Percentiles rank a stretch among this genome's conserved stretches.
phyloP scores from a whole-genome alignment of 2,113 vertebrate genomes.

The Crypturellus undulatus region DNA sequence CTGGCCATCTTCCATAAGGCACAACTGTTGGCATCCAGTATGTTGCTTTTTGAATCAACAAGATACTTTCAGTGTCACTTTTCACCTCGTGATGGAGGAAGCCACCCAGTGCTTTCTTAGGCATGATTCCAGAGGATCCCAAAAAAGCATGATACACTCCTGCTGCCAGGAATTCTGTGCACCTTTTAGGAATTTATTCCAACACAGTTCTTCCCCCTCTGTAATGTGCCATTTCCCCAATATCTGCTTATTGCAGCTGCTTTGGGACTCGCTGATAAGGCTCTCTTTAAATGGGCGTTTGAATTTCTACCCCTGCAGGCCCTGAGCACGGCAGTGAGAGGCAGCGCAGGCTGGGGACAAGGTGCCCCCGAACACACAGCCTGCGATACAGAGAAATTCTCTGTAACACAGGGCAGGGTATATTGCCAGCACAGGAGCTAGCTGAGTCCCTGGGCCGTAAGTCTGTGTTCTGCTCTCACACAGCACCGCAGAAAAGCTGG shows the following conservation, averaged over 20 bases:
- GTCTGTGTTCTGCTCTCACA: background rate
- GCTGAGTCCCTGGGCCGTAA: rapidly evolving
- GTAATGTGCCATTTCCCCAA: background rate
- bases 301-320: background rate
- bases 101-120: rapidly evolving
- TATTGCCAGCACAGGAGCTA: rapidly evolving
- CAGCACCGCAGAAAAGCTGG: background rate
- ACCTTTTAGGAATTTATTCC: background rate
- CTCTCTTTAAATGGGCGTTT: rapidly evolving
- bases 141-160: background rate
- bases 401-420: background rate
- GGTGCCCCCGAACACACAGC: background rate
- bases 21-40: background rate
- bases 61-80: background rate
- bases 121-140: background rate
- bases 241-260: background rate
- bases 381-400: background rate
- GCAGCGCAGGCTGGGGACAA: background rate
- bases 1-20: background rate
- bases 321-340: rapidly evolving
- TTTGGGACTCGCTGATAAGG: background rate
- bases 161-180: background rate
- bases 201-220: background rate
- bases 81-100: background rate
- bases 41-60: background rate